Percentiles rank a stretch among this genome's conserved stretches.
Evolutionary conservation across 2,113 vertebrate genomes (phyloP).

Genomic region (Ictalurus punctatus): DNA sequence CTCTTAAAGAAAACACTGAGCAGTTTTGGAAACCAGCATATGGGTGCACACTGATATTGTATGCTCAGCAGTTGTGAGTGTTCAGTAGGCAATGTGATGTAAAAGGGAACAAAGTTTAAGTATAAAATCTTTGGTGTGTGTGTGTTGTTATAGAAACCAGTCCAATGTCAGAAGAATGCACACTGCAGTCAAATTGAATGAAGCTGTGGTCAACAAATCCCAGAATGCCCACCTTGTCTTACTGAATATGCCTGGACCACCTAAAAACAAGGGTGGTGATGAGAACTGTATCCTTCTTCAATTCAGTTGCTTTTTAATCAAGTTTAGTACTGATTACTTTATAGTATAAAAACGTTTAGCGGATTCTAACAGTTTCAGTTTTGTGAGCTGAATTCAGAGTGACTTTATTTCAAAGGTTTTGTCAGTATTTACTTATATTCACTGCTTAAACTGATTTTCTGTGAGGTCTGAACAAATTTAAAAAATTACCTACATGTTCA

Average conservation of each 20-base stretch:
- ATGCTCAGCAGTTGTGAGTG: background rate
- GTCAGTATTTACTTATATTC: background rate
- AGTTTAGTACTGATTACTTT: background rate
- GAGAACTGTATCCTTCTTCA: constrained; percentile 91
- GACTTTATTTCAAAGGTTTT: background rate
- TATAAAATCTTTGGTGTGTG: background rate
- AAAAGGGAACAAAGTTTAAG: background rate
- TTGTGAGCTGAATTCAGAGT: background rate
- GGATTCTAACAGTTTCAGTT: background rate
- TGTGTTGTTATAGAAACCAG: constrained; percentile 77
- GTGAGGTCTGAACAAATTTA: background rate
- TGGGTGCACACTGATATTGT: background rate
- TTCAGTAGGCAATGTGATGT: background rate
- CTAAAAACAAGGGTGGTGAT: constrained; percentile 86
- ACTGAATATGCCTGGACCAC: constrained; percentile 96
- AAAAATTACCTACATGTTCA: background rate
- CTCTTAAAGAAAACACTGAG: background rate
- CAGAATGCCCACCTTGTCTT: constrained; percentile 85
- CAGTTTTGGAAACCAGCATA: background rate
- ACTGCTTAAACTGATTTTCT: background rate
- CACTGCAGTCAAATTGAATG: constrained; percentile 92
- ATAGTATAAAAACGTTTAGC: background rate
- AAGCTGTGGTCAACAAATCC: constrained; percentile 84
- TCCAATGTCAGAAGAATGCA: constrained; percentile 96
- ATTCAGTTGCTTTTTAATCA: background rate